Percentiles rank a stretch among this genome's conserved stretches.
Evolutionary conservation across 2,797 vertebrate genomes (phyloP).

Genomic region (Poecilia velifera): DNA sequence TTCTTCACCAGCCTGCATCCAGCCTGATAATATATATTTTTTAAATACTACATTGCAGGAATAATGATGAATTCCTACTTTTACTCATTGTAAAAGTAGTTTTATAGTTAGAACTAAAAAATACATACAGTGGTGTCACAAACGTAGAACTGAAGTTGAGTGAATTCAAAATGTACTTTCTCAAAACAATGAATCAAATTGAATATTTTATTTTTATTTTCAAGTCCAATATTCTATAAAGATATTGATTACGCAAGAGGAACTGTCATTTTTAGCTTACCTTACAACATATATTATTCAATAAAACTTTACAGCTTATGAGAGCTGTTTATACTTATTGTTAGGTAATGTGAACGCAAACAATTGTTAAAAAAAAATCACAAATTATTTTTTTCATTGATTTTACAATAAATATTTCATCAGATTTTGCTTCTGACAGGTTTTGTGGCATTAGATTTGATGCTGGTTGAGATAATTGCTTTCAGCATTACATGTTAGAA

Average conservation of each 20-base stretch:
- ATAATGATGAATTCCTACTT: not conserved
- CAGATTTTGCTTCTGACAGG: not conserved
- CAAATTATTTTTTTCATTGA: not conserved
- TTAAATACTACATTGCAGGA: not conserved
- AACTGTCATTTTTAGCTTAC: not conserved
- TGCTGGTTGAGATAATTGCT: not conserved
- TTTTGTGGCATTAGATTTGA: not conserved
- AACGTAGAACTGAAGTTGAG: not conserved
- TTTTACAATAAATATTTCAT: slow-evolving; percentile 3
- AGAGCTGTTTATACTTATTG: not conserved
- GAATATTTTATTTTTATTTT: not conserved
- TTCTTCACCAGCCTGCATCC: not conserved
- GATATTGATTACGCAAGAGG: not conserved
- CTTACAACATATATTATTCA: not conserved
- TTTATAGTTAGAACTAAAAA: too few relatives aligned
- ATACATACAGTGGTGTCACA: not conserved
- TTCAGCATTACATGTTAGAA: not conserved
- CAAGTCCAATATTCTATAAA: not conserved
- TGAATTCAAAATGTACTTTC: not conserved
- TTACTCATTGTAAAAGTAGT: not conserved
- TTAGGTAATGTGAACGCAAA: not conserved
- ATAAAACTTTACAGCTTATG: not conserved
- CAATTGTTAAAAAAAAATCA: not conserved
- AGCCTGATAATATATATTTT: not conserved
- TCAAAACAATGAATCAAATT: not conserved